A percentile compares a stretch with the other conserved stretches of the same genome.
These are phyloP conservation scores for Philotrypesis tridentata DNA, from an alignment of 1,140 invertebrate genomes.

Conservation along the genomic window DNA sequence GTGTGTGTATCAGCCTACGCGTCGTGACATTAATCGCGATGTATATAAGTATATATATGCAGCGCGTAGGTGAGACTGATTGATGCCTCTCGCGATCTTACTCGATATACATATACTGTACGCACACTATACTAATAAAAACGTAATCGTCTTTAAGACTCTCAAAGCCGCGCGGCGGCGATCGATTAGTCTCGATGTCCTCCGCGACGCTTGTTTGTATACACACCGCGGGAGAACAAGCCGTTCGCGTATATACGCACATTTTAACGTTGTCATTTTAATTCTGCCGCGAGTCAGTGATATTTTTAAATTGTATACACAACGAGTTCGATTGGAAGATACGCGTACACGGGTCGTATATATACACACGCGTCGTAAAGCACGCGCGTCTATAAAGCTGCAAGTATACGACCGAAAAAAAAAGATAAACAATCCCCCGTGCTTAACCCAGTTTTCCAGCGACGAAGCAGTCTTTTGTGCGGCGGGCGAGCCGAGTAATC, in stretches of 20 bases:
- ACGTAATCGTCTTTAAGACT: not conserved
- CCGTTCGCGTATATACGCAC: not conserved
- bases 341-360: too few relatives aligned
- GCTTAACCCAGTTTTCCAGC: conserved; percentile 44
- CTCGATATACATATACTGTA: too few relatives aligned
- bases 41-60: too few relatives aligned
- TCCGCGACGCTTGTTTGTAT: not conserved
- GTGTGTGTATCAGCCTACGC: conserved; percentile 41
- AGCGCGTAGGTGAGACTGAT: conserved; percentile 15
- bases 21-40: conserved; percentile 57
- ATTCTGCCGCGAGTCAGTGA: not conserved
- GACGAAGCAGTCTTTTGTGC: not conserved
- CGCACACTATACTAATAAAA: conserved; percentile 13
- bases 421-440: conserved; percentile 2
- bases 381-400: not conserved
- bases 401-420: not conserved
- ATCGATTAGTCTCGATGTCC: not conserved
- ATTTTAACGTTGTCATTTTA: not conserved
- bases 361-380: not conserved
- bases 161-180: not conserved
- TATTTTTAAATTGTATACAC: too few relatives aligned
- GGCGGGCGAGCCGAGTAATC: not conserved
- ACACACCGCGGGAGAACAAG: not conserved
- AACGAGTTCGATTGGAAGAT: too few relatives aligned
- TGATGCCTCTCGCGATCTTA: not conserved